These are phyloP conservation scores for Calephelis nemesis DNA, from an alignment of 1,140 invertebrate genomes.

Conservation along the genomic window DNA sequence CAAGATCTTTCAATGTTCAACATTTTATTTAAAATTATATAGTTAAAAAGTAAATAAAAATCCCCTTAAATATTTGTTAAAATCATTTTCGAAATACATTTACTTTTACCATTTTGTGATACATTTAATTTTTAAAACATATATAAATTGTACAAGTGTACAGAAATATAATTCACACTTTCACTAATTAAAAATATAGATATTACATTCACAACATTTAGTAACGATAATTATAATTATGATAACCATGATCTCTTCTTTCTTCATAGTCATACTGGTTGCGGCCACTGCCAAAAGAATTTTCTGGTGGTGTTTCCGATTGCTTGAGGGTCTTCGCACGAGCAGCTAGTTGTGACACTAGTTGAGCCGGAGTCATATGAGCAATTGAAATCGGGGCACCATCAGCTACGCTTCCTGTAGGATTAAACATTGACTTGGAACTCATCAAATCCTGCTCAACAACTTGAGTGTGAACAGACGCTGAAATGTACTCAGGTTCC, in stretches of 20 bases:
- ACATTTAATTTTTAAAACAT: too few species aligned
- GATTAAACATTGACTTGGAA: conserved; percentile 63
- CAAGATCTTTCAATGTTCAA: too few species aligned
- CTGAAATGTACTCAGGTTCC: conserved; percentile 46
- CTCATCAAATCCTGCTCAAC: conserved; percentile 64
- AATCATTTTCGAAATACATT: too few species aligned
- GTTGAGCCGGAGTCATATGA: conserved; percentile 67
- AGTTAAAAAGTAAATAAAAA: too few species aligned
- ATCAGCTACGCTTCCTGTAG: conserved; percentile 48
- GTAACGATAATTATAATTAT: conserved; percentile 52
- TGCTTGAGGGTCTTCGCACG: conserved; percentile 68
- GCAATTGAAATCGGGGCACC: conserved; percentile 62
- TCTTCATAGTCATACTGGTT: conserved; percentile 46
- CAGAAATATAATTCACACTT: too few species aligned
- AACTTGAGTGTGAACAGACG: conserved; percentile 65
- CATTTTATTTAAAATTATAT: too few species aligned
- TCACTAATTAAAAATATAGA: too few species aligned
- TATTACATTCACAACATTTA: conserved; percentile 23
- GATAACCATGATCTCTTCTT: conserved; percentile 30
- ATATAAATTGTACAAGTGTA: too few species aligned
- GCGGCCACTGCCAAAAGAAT: conserved; percentile 32
- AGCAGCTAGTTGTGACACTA: conserved; percentile 68
- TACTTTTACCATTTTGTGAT: too few species aligned
- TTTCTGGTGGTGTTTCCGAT: conserved; percentile 33
- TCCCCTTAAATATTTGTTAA: too few species aligned